A percentile compares a stretch with the other conserved stretches of the same genome.
These are phyloP conservation scores for Tympanuchus pallidicinctus DNA, from an alignment of 2,113 vertebrate genomes.

Conservation along the genomic window DNA sequence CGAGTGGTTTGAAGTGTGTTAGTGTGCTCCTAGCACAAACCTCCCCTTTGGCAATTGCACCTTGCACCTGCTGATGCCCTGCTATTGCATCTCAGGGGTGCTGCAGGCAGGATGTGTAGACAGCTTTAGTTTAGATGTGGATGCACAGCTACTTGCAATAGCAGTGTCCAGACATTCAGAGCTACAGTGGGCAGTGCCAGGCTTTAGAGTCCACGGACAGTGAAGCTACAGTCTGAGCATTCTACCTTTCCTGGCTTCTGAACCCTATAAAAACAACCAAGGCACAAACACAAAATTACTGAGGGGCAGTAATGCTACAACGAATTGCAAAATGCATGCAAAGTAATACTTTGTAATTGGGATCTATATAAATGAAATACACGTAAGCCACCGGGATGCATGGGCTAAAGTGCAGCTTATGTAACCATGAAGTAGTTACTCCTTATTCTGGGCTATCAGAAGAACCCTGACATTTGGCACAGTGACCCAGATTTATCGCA, in stretches of 20 bases:
- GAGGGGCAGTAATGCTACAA: neutral
- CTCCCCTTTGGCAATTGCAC: neutral
- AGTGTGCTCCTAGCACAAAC: neutral
- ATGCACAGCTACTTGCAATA: neutral
- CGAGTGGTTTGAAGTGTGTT: neutral
- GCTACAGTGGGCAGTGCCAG: fast-evolving
- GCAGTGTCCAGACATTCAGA: neutral
- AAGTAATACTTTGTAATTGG: neutral
- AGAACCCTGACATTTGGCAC: slow-evolving; percentile 58
- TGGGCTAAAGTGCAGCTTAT: slow-evolving; percentile 55
- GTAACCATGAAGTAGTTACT: neutral
- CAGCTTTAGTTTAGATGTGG: neutral
- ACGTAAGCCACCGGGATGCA: neutral
- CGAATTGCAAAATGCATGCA: neutral
- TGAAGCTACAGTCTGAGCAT: neutral
- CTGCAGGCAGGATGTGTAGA: neutral
- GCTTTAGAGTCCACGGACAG: neutral
- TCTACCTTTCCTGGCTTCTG: neutral
- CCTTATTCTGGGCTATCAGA: slow-evolving; percentile 33
- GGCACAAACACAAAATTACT: neutral
- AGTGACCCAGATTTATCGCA: slow-evolving; percentile 57
- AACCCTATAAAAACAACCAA: neutral
- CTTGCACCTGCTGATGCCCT: neutral
- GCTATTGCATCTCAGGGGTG: neutral
- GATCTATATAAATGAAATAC: neutral